Evolutionary conservation across 2,113 vertebrate species (phyloP).

Genomic region (Steatornis caripensis): DNA sequence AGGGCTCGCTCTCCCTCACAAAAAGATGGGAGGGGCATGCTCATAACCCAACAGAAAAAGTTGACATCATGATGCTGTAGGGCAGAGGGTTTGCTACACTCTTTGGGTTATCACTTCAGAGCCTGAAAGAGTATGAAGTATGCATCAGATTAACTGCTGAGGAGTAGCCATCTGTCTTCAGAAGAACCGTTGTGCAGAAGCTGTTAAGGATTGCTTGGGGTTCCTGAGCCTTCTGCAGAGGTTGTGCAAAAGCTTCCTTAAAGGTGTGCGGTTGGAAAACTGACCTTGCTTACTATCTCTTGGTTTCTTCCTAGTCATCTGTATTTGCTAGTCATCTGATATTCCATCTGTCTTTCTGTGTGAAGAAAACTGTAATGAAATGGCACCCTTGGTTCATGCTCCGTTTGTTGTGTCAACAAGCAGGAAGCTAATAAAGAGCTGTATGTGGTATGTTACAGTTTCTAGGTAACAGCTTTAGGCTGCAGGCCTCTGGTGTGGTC

Average conservation of each 20-base stretch:
- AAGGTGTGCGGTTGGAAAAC: background rate
- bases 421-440: background rate
- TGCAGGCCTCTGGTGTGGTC: background rate
- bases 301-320: background rate
- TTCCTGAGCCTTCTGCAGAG: background rate
- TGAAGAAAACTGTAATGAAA: rapidly evolving
- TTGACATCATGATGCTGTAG: no score
- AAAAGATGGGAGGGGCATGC: background rate
- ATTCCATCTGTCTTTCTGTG: background rate
- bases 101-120: background rate
- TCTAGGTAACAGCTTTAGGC: background rate
- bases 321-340: background rate
- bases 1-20: rapidly evolving
- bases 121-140: background rate
- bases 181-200: background rate
- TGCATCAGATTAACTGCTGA: background rate
- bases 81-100: background rate
- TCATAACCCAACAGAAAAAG: background rate
- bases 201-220: background rate
- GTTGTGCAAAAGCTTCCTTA: rapidly evolving
- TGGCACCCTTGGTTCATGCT: rapidly evolving
- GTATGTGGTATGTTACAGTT: rapidly evolving
- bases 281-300: background rate
- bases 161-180: background rate
- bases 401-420: background rate